A percentile compares a stretch with the other conserved stretches of the same genome.
phyloP scores from a whole-genome alignment of 1,140 invertebrate genomes.

The Drosophila sp. region DNA sequence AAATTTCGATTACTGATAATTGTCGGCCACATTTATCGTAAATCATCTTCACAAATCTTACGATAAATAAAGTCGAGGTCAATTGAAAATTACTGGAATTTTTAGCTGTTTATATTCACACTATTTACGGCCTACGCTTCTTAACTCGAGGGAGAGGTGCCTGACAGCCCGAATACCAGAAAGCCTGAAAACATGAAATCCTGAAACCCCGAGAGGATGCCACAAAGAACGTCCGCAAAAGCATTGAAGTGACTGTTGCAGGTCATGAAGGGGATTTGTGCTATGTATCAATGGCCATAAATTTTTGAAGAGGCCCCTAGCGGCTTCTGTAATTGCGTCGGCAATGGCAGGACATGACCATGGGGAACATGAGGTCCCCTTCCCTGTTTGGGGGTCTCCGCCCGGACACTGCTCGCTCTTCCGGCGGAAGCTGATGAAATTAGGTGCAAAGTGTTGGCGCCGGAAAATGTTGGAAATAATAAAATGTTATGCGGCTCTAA shows the following conservation, averaged over 20 bases:
- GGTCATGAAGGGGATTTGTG: constrained; percentile 2
- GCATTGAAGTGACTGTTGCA: constrained; percentile 14
- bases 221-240: constrained; percentile 36
- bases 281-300: constrained; percentile 54
- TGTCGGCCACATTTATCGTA: neutral
- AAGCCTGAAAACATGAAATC: no score
- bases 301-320: constrained; percentile 60
- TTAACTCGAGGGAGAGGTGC: constrained; percentile 12
- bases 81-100: neutral
- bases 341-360: constrained; percentile 14
- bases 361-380: constrained; percentile 6
- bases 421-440: constrained; percentile 54
- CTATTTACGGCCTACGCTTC: neutral
- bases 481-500: constrained; percentile 52
- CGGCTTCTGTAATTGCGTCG: constrained; percentile 32
- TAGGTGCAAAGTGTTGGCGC: constrained; percentile 63
- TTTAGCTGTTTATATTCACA: constrained; percentile 6
- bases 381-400: neutral
- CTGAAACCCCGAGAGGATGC: constrained; percentile 8
- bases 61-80: no score
- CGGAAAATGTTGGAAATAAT: constrained; percentile 50
- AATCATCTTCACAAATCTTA: constrained; percentile 3
- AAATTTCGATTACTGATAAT: constrained; percentile 9
- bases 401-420: constrained; percentile 1
- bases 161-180: no score